phyloP scores from a whole-genome alignment of 37 sponge, comb jelly and placozoan species.

The Axinella damicornis region DNA sequence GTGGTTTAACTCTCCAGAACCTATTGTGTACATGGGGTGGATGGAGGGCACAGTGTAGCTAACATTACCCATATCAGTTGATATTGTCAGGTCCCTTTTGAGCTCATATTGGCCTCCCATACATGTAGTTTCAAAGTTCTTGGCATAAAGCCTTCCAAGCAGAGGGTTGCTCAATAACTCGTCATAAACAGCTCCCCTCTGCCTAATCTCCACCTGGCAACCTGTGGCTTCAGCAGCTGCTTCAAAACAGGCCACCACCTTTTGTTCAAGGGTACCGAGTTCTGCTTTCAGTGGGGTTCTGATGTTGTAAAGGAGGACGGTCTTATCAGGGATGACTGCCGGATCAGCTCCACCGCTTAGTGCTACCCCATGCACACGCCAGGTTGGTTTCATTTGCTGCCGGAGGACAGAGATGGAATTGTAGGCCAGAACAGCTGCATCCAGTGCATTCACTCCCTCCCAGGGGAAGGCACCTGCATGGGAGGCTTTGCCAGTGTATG shows the following conservation, averaged over 20 bases:
- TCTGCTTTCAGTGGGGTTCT: conserved; percentile 58
- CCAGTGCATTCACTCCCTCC: conserved; percentile 88
- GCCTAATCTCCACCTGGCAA: conserved; percentile 54
- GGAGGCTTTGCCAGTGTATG: conserved; percentile 73
- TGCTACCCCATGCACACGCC: conserved; percentile 83
- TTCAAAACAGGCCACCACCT: conserved; percentile 70
- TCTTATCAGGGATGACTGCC: conserved; percentile 76
- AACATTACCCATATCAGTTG: conserved; percentile 65
- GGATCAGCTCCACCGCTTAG: conserved; percentile 74
- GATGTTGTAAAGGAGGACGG: conserved; percentile 60
- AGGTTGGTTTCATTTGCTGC: conserved; percentile 86
- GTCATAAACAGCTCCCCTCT: conserved; percentile 9
- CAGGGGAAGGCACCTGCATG: conserved; percentile 83
- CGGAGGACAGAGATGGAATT: conserved; percentile 78
- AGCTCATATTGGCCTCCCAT: background rate
- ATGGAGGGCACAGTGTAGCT: conserved; percentile 83
- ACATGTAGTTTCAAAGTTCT: conserved; percentile 37
- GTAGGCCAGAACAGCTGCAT: conserved; percentile 91
- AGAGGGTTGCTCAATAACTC: conserved; percentile 48
- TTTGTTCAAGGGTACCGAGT: conserved; percentile 25
- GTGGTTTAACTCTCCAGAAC: conserved; percentile 64
- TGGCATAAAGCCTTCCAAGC: conserved; percentile 42
- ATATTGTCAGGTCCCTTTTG: background rate
- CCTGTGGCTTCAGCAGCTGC: conserved; percentile 85
- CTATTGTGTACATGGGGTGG: conserved; percentile 82